Base-by-base conservation (phyloP, 2,113 vertebrate genomes). In the Peromyscus polionotus region DNA sequence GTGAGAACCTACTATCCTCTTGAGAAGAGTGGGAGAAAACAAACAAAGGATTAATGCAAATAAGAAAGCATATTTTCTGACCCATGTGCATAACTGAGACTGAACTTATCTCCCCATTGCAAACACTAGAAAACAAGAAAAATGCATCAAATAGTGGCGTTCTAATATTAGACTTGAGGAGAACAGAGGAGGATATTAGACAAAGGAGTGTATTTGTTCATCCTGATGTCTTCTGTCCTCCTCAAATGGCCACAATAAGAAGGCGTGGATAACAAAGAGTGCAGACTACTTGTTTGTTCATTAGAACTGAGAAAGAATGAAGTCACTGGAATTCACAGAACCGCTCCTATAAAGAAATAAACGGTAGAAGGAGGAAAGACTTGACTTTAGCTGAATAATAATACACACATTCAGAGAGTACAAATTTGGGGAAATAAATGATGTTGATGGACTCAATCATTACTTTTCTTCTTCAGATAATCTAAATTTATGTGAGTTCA, bases 341-440 rank as follows among this genome's bases (percentile, higher is more conserved):
- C 26, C 33, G 5, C 7, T 9, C 0, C 22, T n/a, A 39, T 10
- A 7, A 7, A 61, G 20, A 51, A 31, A 14, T 0, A 3, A 61
- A 63, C 26, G 2, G 12, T 45, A 42, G 3, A 28, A 4, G 6
- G n/a, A 68, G 28, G 10, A 54, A 61, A 7, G 57, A 48, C 39
- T 16, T 36, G 8, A 72, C 45, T 65, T 63, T 76, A 45, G 42
- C 33, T 90, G 48, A 90, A 75, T 28, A 26, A 19, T 73, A 63
- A 67, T 7, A 8, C 14, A 48, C 20, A 0, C 7, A 1, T 57
- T 16, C 2, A 76, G 63, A 92, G 10, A 36, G 14, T 81, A 0
- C 57, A 88, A 88, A 5, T 91, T 67, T 14, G 67, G 80, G 13
- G 76, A 84, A 94, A 70, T 6, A 85, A 67, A 13, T 31, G 0